Evolutionary conservation across 1,140 invertebrate species (phyloP), one percentile per base, ranked within the genome.

Genomic region (Luehdorfia chinensis): DNA sequence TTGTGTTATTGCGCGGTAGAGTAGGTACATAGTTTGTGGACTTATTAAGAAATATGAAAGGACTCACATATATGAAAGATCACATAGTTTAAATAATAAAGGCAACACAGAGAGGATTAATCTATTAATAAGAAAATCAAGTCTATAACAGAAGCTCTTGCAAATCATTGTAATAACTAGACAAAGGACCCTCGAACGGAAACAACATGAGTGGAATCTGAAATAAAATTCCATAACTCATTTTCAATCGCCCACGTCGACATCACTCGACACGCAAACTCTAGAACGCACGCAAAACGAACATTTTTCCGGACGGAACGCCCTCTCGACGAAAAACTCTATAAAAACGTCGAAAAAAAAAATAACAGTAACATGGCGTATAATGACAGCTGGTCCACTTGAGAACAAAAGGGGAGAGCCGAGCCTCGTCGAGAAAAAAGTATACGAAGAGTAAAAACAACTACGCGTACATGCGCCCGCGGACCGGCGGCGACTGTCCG

Each of bases 311-410:
- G 69, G 79, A 83, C 75, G 75, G 72, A 77, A 79, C 79, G 73
- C 83, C 80, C 76, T 81, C 73, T 76, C 71, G 58, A 79, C 73
- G 78, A 68, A 83, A 86, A 86, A 86, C 79, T 86, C 77, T 84
- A 86, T 86, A 76, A 86, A 84, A 86, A 83, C 79, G 84, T 80
- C 81, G 75, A 87, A 86, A 87, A 86, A 83, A n/a, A 85, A 83
- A 87, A 86, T 78, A 86, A 87, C 81, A 81, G 84, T 87, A 87
- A 84, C 86, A 87, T 87, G 77, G 81, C 83, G 79, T 79, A 87
- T 87, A 87, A 87, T 87, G 86, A 87, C 86, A 87, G 86, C 86
- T 87, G 86, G 86, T 83, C 83, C 86, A 87, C 86, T 87, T 87
- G 79, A 84, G 79, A 85, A 87, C 84, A 85, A 85, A 85, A 79